phyloP scores from a whole-genome alignment of 1,140 invertebrate species.

The Papilio machaon region DNA sequence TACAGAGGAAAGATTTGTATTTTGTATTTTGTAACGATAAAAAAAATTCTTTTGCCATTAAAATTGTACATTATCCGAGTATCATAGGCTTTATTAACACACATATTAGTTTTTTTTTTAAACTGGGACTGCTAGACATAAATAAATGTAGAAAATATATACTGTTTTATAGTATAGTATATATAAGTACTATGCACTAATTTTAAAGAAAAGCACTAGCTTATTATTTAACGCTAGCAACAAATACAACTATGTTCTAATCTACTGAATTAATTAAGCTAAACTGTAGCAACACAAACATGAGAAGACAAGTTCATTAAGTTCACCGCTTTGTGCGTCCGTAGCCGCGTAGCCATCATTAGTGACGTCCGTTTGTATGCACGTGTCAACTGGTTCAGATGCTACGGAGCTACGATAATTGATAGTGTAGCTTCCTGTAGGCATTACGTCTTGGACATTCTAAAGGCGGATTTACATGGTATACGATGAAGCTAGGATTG shows the following conservation, averaged over 20 bases:
- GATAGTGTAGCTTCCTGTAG: neutral
- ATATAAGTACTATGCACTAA: no score
- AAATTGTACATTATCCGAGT: no score
- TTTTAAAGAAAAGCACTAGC: no score
- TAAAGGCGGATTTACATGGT: neutral
- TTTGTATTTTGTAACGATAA: no score
- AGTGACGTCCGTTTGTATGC: conserved; percentile 20
- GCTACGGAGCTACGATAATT: conserved; percentile 5
- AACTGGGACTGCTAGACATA: no score
- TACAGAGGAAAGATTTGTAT: no score
- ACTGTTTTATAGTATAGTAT: no score
- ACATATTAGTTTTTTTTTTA: no score
- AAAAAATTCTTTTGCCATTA: no score
- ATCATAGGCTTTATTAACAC: no score
- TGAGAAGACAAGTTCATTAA: conserved; percentile 15
- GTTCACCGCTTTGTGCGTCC: conserved; percentile 4
- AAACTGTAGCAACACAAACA: conserved; percentile 11
- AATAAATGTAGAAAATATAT: no score
- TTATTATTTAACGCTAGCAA: neutral
- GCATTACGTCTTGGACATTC: conserved; percentile 3
- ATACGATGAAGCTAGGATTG: no score
- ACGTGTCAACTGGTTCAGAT: conserved; percentile 13
- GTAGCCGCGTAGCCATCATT: conserved; percentile 6
- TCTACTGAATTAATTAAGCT: neutral
- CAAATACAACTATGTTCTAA: neutral